Evolutionary conservation across 2,888 invertebrate species (phyloP), one percentile per base, ranked within the genome.

Genomic region (Acrobasis consociella): DNA sequence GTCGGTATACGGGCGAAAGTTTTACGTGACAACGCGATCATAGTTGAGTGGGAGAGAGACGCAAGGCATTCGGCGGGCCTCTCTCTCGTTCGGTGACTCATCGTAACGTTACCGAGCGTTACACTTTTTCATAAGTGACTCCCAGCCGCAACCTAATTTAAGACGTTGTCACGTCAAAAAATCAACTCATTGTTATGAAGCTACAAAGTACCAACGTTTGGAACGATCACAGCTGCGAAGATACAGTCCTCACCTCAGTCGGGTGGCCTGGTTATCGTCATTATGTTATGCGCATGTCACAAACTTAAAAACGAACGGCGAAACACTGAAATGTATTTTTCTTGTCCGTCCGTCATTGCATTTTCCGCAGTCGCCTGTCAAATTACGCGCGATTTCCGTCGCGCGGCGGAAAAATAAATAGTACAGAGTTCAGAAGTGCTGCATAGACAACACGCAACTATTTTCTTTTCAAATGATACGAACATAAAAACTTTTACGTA

Each of bases 301-400:
- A 74, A 75, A 65, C 70, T 77, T 76, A 72, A 74, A 69, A 71
- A 80, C 72, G 74, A 72, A 73, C 72, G 76, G 79, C 77, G 73
- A 22, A 22, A 22, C 22, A 22, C 22, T 22, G 22, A 78, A 78
- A 74, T 70, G 74, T 73, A 72, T 81, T 80, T 75, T 73, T 72
- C 72, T 73, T 31, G 31, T 31, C 7, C 31, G 76, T 75, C 79
- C 80, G 80, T 81, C 88, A 87, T 85, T 82, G 75, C 75, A 77
- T 81, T 85, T 84, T 75, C 80, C 86, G 86, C 87, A 76, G 80
- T 86, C 70, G 73, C 65, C 80, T 81, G 80, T 77, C 78, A 81
- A 82, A 81, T 72, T 68, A 68, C 71, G 75, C 78, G 78, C 75
- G 69, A 65, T 74, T 75, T 65, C 56, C 53, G 59, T 39, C 63